phyloP scores from a whole-genome alignment of 2,888 invertebrate species.

The Drosophila greeni region DNA sequence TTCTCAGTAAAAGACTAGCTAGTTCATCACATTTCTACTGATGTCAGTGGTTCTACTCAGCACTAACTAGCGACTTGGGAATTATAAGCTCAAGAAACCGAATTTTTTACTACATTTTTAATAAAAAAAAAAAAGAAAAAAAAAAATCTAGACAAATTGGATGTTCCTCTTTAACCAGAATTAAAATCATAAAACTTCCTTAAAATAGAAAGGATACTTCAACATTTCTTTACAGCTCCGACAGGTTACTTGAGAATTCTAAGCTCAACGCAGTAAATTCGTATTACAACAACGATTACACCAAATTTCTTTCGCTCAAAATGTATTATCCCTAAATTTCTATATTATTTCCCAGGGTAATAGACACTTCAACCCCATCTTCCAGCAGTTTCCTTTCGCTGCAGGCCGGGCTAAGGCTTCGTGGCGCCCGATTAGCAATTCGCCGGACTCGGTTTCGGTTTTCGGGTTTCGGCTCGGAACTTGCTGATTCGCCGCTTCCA shows the following conservation, averaged over 20 bases:
- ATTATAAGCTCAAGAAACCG: neutral
- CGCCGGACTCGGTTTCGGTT: constrained; percentile 30
- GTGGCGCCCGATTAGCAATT: constrained; percentile 23
- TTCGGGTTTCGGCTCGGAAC: constrained; percentile 26
- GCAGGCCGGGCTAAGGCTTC: constrained; percentile 17
- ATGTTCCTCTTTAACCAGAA: too few relatives aligned
- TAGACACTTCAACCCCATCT: neutral
- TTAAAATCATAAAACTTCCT: too few relatives aligned
- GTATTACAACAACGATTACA: neutral
- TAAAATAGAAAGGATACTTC: too few relatives aligned
- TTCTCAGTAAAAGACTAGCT: too few relatives aligned
- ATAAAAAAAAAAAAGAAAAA: too few relatives aligned
- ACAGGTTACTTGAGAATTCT: neutral
- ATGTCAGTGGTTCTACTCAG: too few relatives aligned
- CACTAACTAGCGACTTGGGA: neutral
- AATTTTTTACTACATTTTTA: too few relatives aligned
- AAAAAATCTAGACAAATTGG: too few relatives aligned
- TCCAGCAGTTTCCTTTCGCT: neutral
- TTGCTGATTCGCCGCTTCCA: constrained; percentile 49
- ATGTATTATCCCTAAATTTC: neutral
- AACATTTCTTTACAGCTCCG: too few relatives aligned
- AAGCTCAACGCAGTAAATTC: neutral
- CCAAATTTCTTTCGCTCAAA: neutral
- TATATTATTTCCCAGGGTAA: constrained; percentile 7
- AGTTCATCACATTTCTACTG: too few relatives aligned